Percentiles rank a stretch among this genome's conserved stretches.
Evolutionary conservation across 2,888 invertebrate genomes (phyloP).

Genomic region (Arge pagana): DNA sequence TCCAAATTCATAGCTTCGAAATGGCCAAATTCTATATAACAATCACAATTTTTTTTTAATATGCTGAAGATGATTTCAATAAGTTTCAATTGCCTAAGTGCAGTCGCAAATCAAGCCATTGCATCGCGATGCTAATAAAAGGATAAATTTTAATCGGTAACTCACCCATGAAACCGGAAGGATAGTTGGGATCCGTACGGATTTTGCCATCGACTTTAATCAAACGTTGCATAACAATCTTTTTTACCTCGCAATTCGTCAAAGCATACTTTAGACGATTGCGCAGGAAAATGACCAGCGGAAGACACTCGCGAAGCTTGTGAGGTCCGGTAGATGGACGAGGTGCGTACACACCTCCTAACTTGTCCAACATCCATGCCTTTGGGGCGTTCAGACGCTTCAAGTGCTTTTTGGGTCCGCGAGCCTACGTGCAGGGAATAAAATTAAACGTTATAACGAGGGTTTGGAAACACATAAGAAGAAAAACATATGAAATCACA

Average conservation of each 20-base stretch:
- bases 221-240: constrained; percentile 96
- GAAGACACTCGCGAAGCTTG: constrained; percentile 95
- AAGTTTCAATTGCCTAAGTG: no score
- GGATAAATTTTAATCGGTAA: constrained; percentile 28
- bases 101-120: no score
- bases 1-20: constrained; percentile 45
- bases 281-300: constrained; percentile 93
- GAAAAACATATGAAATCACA: no score
- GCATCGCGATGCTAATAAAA: no score
- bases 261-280: constrained; percentile 98
- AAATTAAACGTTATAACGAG: background rate
- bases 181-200: constrained; percentile 95
- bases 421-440: no score
- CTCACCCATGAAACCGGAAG: constrained; percentile 99
- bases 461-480: constrained; percentile 24
- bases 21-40: constrained; percentile 32
- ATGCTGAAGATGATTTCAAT: background rate
- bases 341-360: constrained; percentile 97
- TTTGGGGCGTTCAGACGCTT: constrained; percentile 99
- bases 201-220: constrained; percentile 99
- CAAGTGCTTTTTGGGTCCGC: constrained; percentile 99
- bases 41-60: background rate
- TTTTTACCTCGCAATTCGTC: constrained; percentile 94
- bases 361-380: constrained; percentile 99
- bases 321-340: constrained; percentile 98